phyloP scores from a whole-genome alignment of 23 tunicate species.

The Botrylloides violaceus region DNA sequence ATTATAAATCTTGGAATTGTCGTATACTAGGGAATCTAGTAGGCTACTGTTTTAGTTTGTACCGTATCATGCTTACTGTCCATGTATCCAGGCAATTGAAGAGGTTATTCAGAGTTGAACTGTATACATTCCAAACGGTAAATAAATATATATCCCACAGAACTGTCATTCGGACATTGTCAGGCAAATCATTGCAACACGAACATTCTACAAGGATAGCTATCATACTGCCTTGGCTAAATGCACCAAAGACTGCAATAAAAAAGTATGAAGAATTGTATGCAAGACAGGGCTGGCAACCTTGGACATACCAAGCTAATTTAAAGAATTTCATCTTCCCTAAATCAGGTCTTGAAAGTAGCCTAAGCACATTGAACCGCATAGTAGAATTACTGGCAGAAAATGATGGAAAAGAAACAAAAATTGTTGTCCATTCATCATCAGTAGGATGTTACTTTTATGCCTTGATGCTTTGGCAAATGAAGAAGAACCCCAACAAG shows the following conservation, averaged over 20 bases:
- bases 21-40: too few species aligned
- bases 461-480: slow-evolving; percentile 40
- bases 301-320: slow-evolving; percentile 25
- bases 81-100: too few species aligned
- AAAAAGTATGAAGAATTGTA: slow-evolving; percentile 42
- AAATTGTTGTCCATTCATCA: slow-evolving; percentile 59
- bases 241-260: slow-evolving; percentile 35
- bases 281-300: slow-evolving; percentile 18
- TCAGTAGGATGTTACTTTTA: slow-evolving; percentile 88
- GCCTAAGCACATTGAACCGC: slow-evolving; percentile 21
- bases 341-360: slow-evolving; percentile 37
- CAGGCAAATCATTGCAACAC: too few species aligned
- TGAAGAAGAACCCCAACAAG: slow-evolving; percentile 33
- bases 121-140: too few species aligned
- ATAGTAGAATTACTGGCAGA: background rate
- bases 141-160: too few species aligned
- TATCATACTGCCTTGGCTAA: slow-evolving; percentile 67
- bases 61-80: too few species aligned
- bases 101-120: too few species aligned
- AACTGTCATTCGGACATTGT: too few species aligned
- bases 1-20: too few species aligned
- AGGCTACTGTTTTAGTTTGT: too few species aligned
- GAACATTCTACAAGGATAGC: slow-evolving; percentile 23
- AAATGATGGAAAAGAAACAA: background rate
- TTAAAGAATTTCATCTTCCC: slow-evolving; percentile 73